These are phyloP conservation scores for Sebastes steindachneri DNA, from an alignment of 2,797 vertebrate genomes.

Conservation along the genomic window DNA sequence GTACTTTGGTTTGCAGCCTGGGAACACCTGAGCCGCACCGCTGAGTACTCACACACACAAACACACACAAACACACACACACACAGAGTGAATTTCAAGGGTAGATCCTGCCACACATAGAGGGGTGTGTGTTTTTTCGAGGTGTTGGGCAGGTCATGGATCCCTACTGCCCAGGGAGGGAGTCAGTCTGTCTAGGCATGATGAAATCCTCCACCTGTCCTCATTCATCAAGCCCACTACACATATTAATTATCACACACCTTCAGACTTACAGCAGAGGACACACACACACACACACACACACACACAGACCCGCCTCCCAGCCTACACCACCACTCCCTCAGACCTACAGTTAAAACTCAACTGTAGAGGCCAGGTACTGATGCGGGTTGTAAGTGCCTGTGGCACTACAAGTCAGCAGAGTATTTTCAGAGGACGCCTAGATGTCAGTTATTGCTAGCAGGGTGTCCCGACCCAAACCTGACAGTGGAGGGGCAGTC, in stretches of 20 bases:
- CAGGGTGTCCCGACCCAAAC: constrained; percentile 35
- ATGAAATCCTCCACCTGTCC: constrained; percentile 85
- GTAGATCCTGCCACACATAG: constrained; percentile 48
- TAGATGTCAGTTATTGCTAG: constrained; percentile 51
- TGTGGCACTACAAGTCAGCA: constrained; percentile 41
- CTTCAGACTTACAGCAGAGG: constrained; percentile 87
- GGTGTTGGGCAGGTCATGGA: constrained; percentile 76
- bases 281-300: constrained; percentile 59
- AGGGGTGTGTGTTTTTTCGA: constrained; percentile 34
- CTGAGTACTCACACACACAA: neutral
- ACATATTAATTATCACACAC: constrained; percentile 88
- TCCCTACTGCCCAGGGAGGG: constrained; percentile 79
- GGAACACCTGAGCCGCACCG: neutral
- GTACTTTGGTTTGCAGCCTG: constrained; percentile 11
- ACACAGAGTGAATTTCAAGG: constrained; percentile 69
- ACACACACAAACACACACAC: constrained; percentile 10
- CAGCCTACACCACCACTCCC: constrained; percentile 8
- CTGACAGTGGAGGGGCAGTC: constrained; percentile 6
- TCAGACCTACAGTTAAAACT: constrained; percentile 47
- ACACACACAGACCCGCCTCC: neutral
- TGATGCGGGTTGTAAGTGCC: constrained; percentile 43
- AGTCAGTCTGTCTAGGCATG: constrained; percentile 82
- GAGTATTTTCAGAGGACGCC: constrained; percentile 51
- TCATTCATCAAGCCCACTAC: constrained; percentile 86
- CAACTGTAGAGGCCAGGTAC: constrained; percentile 12